Evolutionary conservation across 2,888 invertebrate genomes (phyloP).

Genomic region (Phengaris arion): DNA sequence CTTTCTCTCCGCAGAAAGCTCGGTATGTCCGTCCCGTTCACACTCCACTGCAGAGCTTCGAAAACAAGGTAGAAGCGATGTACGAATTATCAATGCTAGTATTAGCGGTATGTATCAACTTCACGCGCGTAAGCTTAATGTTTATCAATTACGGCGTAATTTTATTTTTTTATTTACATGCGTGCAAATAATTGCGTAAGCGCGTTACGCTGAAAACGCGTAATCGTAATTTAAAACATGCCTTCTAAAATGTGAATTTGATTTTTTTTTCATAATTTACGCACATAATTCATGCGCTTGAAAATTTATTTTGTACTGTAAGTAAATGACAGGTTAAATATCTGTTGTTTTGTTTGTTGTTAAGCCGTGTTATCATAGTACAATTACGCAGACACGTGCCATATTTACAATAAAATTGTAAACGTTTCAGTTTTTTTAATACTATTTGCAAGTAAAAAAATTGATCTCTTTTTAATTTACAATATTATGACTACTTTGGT

Average conservation of each 20-base stretch:
- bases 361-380: too few species aligned
- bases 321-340: too few species aligned
- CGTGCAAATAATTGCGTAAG: neutral
- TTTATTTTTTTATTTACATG: constrained; percentile 7
- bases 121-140: constrained; percentile 40
- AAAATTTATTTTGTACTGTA: too few species aligned
- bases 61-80: constrained; percentile 71
- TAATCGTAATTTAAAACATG: neutral
- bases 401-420: too few species aligned
- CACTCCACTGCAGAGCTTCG: constrained; percentile 77
- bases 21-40: constrained; percentile 52
- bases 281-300: neutral
- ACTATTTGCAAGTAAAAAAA: too few species aligned
- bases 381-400: too few species aligned
- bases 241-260: neutral
- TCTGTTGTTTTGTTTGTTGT: too few species aligned
- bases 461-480: too few species aligned
- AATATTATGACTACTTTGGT: too few species aligned
- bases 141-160: constrained; percentile 28
- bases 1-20: constrained; percentile 46
- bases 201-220: neutral
- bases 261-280: neutral
- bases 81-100: constrained; percentile 65
- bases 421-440: too few species aligned
- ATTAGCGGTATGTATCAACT: constrained; percentile 62